Conservation (phyloP, 2,888 invertebrate genomes). For the Cephonodes hylas region DNA sequence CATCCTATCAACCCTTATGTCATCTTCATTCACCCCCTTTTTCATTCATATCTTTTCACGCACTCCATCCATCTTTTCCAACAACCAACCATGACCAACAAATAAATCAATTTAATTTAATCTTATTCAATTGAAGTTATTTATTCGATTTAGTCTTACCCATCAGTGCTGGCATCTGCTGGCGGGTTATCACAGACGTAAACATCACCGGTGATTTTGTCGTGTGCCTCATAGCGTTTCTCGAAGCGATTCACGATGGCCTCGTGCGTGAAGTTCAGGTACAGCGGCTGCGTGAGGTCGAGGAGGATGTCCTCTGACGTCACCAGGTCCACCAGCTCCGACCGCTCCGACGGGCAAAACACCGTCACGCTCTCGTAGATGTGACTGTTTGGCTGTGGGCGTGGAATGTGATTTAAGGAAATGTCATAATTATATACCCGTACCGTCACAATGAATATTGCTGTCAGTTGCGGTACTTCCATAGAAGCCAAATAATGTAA, state of each 20-base stretch:
- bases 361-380: slow-evolving; percentile 92
- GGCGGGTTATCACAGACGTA: slow-evolving; percentile 87
- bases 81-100: too few relatives aligned
- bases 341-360: slow-evolving; percentile 89
- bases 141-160: slow-evolving; percentile 70
- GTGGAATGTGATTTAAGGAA: not conserved
- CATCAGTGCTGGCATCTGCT: slow-evolving; percentile 80
- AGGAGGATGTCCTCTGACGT: slow-evolving; percentile 89
- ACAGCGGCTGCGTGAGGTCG: slow-evolving; percentile 90
- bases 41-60: too few relatives aligned
- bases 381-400: slow-evolving; percentile 87
- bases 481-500: too few relatives aligned
- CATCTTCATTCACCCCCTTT: too few relatives aligned
- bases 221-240: slow-evolving; percentile 84
- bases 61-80: too few relatives aligned
- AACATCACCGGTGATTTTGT: slow-evolving; percentile 90
- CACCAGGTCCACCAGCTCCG: slow-evolving; percentile 86
- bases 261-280: slow-evolving; percentile 92
- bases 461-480: too few relatives aligned
- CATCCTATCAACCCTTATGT: too few relatives aligned
- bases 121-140: too few relatives aligned
- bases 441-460: too few relatives aligned
- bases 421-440: too few relatives aligned
- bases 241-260: slow-evolving; percentile 89
- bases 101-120: too few relatives aligned